phyloP scores from a whole-genome alignment of 2,888 invertebrate species.

The Ornithoptera alexandrae region DNA sequence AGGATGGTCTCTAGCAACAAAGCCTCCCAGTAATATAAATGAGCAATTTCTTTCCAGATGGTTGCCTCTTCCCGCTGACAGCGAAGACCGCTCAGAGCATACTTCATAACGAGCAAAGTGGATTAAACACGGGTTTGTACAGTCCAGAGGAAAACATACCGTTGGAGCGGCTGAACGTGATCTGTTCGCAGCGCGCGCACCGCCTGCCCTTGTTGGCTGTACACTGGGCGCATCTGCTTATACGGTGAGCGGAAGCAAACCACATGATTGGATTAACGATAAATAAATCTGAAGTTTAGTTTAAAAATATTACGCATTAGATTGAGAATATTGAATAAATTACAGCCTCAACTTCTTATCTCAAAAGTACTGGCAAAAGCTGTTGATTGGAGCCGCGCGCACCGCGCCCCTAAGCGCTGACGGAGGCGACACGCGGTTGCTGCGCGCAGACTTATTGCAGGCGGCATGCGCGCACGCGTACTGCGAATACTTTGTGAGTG shows the following conservation, averaged over 20 bases:
- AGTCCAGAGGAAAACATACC: conserved; percentile 77
- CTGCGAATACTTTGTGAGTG: conserved; percentile 88
- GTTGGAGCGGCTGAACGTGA: conserved; percentile 75
- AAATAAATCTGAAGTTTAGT: too few relatives aligned
- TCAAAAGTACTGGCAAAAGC: conserved; percentile 84
- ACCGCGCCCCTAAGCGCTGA: conserved; percentile 60
- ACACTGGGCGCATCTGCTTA: conserved; percentile 89
- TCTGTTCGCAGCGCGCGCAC: conserved; percentile 82
- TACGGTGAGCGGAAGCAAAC: conserved; percentile 49
- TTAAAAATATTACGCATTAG: too few relatives aligned
- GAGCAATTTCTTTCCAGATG: conserved; percentile 50
- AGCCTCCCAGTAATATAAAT: not conserved
- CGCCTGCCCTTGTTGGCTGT: conserved; percentile 84
- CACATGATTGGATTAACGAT: too few relatives aligned
- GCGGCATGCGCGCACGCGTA: conserved; percentile 85
- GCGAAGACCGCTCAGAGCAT: conserved; percentile 72
- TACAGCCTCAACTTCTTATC: conserved; percentile 84
- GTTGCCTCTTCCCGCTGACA: conserved; percentile 70
- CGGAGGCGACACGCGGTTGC: conserved; percentile 54
- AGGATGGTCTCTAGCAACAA: too few relatives aligned
- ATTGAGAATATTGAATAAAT: conserved; percentile 14
- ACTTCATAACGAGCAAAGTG: conserved; percentile 73
- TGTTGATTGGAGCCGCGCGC: conserved; percentile 69
- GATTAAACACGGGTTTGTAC: conserved; percentile 71
- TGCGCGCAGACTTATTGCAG: conserved; percentile 83